Evolutionary conservation across 2,888 invertebrate genomes (phyloP).

Genomic region (Panorpa germanica): DNA sequence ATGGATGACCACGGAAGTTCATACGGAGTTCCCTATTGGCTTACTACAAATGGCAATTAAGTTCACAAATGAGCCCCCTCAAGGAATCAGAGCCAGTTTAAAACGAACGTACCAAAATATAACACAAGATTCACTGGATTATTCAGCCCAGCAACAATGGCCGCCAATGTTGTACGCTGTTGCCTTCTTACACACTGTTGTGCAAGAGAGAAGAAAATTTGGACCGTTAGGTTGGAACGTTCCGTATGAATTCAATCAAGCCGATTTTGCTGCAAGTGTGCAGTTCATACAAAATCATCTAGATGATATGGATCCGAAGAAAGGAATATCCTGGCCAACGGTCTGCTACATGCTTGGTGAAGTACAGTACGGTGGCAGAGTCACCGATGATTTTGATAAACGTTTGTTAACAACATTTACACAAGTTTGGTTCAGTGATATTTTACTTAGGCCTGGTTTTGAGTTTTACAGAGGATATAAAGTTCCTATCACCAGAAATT

Average conservation of each 20-base stretch:
- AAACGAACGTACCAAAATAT: constrained; percentile 82
- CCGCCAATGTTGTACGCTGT: constrained; percentile 84
- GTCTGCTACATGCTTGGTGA: constrained; percentile 96
- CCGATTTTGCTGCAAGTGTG: constrained; percentile 87
- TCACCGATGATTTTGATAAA: constrained; percentile 95
- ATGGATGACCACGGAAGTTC: constrained; percentile 92
- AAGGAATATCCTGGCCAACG: constrained; percentile 94
- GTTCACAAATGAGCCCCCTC: constrained; percentile 94
- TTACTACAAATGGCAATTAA: constrained; percentile 82
- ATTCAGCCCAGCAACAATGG: constrained; percentile 83
- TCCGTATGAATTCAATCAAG: constrained; percentile 93
- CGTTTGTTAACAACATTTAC: constrained; percentile 83
- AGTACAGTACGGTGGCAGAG: constrained; percentile 72
- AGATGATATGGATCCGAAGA: constrained; percentile 92
- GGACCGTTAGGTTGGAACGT: constrained; percentile 95
- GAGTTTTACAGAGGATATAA: constrained; percentile 88
- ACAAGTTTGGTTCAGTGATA: constrained; percentile 89
- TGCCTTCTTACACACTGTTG: constrained; percentile 86
- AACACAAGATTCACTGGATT: constrained; percentile 82
- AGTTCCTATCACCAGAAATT: constrained; percentile 67
- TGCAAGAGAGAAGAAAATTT: constrained; percentile 89
- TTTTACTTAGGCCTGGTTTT: constrained; percentile 68
- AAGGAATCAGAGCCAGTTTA: constrained; percentile 84
- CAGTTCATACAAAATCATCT: constrained; percentile 93
- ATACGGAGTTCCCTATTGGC: constrained; percentile 83